Base-by-base conservation (phyloP, 2,888 invertebrate genomes). In the Caenorhabditis doughertyi region DNA sequence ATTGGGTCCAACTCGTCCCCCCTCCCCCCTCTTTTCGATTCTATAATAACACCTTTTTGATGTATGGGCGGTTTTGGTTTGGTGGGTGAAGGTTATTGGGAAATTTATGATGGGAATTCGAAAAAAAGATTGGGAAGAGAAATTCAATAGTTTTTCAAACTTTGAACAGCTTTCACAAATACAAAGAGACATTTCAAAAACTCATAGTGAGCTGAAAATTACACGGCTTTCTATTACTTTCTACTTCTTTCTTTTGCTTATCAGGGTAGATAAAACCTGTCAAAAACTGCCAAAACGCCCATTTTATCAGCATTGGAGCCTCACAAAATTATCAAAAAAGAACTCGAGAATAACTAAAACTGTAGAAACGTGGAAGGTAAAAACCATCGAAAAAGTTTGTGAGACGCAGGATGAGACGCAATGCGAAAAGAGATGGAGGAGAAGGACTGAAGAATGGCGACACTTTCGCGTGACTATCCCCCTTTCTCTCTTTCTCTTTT, bases 381-480 rank as follows among this genome's bases (percentile, higher is more conserved):
- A 39, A 13, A 39, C 39, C 7, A 32, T n/a, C n/a, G 9, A 13
- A 16, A 47, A 21, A 51, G 29, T 47, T 47, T 29, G 1, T 7
- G 58, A n/a, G 27, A 47, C 23, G 65, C 25, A 49, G n/a, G 65
- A n/a, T 11, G 68, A 56, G 27, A 13, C n/a, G n/a, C n/a, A n/a
- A n/a, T n/a, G n/a, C n/a, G 35, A 55, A 27, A 29, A 4, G 2
- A 2, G 21, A 13, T 9, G 47, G 32, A 18, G n/a, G 35, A 51
- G 23, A 25, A 9, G 25, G 25, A 18, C 13, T 3, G 25, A 13
- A 25, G 21, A n/a, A 51, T 16, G 25, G 25, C 23, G 9, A 42
- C 44, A 18, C 11, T 58, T 71, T 58, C 71, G 49, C 71, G 71
- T 71, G 71, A 71, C 58, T 71, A 29, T 32, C 58, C 25, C 32